A percentile compares a stretch with the other conserved stretches of the same genome.
These are phyloP conservation scores for Rotaria macrura DNA, from an alignment of 2,888 invertebrate genomes.

Conservation along the genomic window DNA sequence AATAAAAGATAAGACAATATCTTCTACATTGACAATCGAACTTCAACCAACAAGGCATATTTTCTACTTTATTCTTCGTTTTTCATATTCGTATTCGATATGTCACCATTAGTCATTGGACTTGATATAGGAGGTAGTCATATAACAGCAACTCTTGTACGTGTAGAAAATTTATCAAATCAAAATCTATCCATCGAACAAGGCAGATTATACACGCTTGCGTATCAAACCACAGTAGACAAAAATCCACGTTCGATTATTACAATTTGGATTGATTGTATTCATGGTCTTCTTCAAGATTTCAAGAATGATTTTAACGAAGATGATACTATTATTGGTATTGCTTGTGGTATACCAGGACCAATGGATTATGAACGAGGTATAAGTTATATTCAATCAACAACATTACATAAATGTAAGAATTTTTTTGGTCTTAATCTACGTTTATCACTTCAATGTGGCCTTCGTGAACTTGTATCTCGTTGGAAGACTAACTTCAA, in stretches of 20 bases:
- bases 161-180: background rate
- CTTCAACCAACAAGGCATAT: background rate
- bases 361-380: slow-evolving; percentile 3
- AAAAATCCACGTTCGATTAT: background rate
- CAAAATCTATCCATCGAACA: background rate
- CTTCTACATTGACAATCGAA: background rate
- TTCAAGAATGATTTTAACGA: background rate
- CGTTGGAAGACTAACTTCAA: background rate
- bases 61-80: too few species aligned
- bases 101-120: background rate
- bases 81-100: background rate
- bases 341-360: background rate
- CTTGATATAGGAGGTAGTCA: slow-evolving; percentile 2
- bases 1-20: background rate
- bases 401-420: background rate
- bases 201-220: background rate
- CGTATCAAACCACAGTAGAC: background rate
- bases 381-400: background rate
- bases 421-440: background rate
- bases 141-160: background rate
- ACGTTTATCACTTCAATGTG: background rate
- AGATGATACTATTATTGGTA: background rate
- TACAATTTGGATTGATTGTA: background rate
- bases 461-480: background rate
- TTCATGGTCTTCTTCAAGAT: background rate